Evolutionary conservation across 2,888 invertebrate species (phyloP), one percentile per base, ranked within the genome.

Genomic region (Tenthredo livida): DNA sequence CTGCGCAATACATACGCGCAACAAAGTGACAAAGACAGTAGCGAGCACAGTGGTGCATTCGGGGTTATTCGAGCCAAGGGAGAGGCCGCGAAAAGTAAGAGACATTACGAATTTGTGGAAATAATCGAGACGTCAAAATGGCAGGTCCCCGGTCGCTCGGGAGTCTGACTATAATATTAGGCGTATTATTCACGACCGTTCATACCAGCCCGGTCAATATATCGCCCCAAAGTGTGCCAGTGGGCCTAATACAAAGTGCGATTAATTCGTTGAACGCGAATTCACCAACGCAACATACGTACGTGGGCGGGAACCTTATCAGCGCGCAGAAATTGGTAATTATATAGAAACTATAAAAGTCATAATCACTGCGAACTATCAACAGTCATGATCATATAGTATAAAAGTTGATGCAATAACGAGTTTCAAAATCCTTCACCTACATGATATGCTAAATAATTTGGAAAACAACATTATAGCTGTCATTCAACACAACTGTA

Each of bases 251-350:
- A 40, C 88, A 89, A 85, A 90, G 88, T 86, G 92, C 92, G 25
- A 87, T 92, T 37, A 88, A 88, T 85, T 89, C 89, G 12, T 86
- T 92, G 33, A 91, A 91, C 85, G 88, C 89, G 15, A 84, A 91
- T 88, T 90, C 91, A 12, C 90, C 90, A 17, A 91, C 90, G 12
- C 88, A 88, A 80, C 90, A 90, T 33, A 89, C 88, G 7, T 92
- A 92, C 86, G 89, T 88, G 86, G 89, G 88, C 85, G 92, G 90
- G 86, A 89, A 90, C 85, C 89, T 92, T 84, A 90, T 92, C 85
- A 90, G 86, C 78, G 91, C 91, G 25, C 91, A 92, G 85, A 91
- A 90, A 89, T 85, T 90, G 89, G 92, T 92, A 89, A 88, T 33
- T 33, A 33, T 33, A 4, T 33, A n/a, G n/a, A n/a, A n/a, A n/a